phyloP scores from a whole-genome alignment of 2,888 invertebrate species.

The Drosophila antonietae region DNA sequence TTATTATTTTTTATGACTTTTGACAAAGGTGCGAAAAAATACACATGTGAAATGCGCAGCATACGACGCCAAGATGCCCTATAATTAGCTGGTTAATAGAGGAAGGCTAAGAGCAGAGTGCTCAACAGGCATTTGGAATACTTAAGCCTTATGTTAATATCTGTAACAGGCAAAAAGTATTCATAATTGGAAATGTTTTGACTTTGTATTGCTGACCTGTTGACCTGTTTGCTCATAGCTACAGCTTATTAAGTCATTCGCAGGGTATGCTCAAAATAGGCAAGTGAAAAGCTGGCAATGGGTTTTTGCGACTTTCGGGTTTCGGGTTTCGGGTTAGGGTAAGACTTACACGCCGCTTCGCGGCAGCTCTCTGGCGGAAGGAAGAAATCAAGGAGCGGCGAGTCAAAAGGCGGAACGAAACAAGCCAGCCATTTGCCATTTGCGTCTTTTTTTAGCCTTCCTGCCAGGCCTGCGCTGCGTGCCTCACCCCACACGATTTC shows the following conservation, averaged over 20 bases:
- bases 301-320: conserved; percentile 12
- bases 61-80: conserved; percentile 36
- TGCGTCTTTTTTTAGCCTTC: conserved; percentile 38
- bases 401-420: conserved; percentile 66
- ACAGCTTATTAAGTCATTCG: conserved; percentile 20
- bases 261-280: conserved; percentile 19
- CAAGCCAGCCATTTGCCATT: conserved; percentile 71
- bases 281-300: conserved; percentile 30
- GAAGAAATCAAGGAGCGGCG: conserved; percentile 76
- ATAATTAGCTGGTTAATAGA: conserved; percentile 16
- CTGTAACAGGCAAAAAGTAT: not conserved
- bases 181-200: not conserved
- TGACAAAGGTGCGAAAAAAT: conserved; percentile 61
- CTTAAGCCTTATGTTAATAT: not conserved
- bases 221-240: not conserved
- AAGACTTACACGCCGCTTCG: conserved; percentile 43
- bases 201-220: not conserved
- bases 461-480: not conserved
- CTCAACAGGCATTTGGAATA: not conserved
- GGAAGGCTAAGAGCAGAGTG: not conserved
- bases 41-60: conserved; percentile 25
- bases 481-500: not conserved
- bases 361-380: conserved; percentile 59
- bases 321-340: conserved; percentile 9
- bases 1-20: conserved; percentile 78